Conservation (phyloP, 2,888 invertebrate species). For the Monoplex corrugatus region DNA sequence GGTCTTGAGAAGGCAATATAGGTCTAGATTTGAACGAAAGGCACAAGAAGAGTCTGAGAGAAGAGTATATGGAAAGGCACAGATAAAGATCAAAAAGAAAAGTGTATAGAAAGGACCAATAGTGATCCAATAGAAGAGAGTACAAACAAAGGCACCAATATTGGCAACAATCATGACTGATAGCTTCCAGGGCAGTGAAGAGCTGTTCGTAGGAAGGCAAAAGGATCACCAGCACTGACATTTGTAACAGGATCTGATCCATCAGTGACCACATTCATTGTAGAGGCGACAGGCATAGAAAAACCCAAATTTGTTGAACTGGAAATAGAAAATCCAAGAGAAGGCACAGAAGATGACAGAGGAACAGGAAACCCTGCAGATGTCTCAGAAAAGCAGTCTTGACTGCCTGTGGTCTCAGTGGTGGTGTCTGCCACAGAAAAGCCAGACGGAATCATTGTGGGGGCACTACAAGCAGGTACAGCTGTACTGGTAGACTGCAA, state of each 20-base stretch:
- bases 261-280: background rate
- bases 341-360: slow-evolving; percentile 22
- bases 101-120: too few relatives aligned
- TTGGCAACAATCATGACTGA: background rate
- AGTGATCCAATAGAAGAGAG: background rate
- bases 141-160: background rate
- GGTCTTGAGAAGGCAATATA: background rate
- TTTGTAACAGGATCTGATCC: background rate
- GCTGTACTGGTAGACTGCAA: background rate
- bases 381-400: background rate
- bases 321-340: slow-evolving; percentile 5
- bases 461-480: background rate
- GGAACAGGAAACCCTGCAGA: slow-evolving; percentile 24
- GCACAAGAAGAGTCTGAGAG: background rate
- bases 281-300: background rate
- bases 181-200: slow-evolving; percentile 35
- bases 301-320: background rate
- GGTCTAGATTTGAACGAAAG: background rate
- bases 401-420: background rate
- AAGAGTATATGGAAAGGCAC: background rate
- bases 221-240: slow-evolving; percentile 3
- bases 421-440: background rate
- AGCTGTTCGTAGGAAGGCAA: slow-evolving; percentile 25
- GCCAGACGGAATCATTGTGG: background rate
- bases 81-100: background rate